A percentile compares a stretch with the other conserved stretches of the same genome.
These are phyloP conservation scores for human (Homo sapiens) DNA, from an alignment of 2,113 vertebrate genomes.

Conservation along the genomic window DNA sequence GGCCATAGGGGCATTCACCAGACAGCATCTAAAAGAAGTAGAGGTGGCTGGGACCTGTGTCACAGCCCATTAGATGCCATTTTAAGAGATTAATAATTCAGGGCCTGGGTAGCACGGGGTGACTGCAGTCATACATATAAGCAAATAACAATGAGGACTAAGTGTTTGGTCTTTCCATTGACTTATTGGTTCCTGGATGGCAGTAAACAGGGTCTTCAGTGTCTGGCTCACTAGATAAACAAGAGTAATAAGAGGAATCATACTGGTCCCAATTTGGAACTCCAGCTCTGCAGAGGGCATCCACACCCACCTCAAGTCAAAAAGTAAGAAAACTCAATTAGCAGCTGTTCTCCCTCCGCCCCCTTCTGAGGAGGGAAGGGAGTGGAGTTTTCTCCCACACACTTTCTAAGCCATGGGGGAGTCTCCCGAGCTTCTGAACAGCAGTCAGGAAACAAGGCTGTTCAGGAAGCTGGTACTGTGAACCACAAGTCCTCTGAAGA, in stretches of 20 bases:
- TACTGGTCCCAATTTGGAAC: background rate
- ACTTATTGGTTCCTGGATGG: background rate
- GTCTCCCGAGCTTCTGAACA: background rate
- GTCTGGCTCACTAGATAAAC: slow-evolving; percentile 7
- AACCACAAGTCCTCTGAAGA: background rate
- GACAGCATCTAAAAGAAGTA: background rate
- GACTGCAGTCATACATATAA: background rate
- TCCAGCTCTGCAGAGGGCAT: background rate
- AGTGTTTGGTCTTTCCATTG: background rate
- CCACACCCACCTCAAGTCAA: background rate
- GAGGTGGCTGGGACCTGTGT: background rate
- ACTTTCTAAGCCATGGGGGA: background rate
- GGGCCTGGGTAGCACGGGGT: background rate
- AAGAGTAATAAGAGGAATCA: background rate
- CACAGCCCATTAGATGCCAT: background rate
- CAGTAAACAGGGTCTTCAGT: background rate
- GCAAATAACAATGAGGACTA: background rate
- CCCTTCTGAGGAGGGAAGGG: background rate
- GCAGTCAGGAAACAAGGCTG: slow-evolving; percentile 42
- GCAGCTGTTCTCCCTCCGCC: background rate
- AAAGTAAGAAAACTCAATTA: slow-evolving; percentile 43
- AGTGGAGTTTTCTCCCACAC: background rate
- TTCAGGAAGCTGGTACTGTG: background rate
- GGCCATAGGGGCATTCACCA: background rate
- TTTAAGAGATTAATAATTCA: slow-evolving; percentile 45